phyloP scores from a whole-genome alignment of 2,888 invertebrate genomes.

The Troides oblongomaculatus region DNA sequence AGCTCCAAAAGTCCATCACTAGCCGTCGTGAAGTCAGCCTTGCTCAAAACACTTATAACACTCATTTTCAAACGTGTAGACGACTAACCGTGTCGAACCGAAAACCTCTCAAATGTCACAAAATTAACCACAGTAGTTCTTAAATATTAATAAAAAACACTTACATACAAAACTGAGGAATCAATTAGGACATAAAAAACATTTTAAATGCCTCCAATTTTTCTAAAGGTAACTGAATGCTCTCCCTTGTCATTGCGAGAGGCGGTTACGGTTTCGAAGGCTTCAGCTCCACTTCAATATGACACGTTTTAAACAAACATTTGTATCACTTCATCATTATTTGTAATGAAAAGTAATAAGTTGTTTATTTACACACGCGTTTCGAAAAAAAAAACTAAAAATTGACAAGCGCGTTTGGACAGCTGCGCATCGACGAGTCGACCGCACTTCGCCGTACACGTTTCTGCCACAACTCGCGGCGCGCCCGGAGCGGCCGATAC shows the following conservation, averaged over 20 bases:
- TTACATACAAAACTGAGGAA: conserved; percentile 68
- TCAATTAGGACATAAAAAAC: conserved; percentile 77
- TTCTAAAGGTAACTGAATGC: conserved; percentile 76
- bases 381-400: conserved; percentile 72
- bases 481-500: conserved; percentile 49
- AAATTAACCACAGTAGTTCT: conserved; percentile 75
- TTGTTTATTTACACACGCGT: conserved; percentile 78
- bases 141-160: conserved; percentile 72
- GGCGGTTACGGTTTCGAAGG: conserved; percentile 69
- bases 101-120: conserved; percentile 66
- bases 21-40: conserved; percentile 79
- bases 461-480: conserved; percentile 65
- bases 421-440: conserved; percentile 79
- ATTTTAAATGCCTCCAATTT: conserved; percentile 77
- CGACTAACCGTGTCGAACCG: conserved; percentile 68
- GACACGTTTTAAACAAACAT: conserved; percentile 73
- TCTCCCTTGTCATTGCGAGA: conserved; percentile 80
- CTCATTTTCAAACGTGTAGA: conserved; percentile 77
- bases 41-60: conserved; percentile 77
- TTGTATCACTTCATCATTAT: conserved; percentile 72
- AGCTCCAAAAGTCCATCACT: conserved; percentile 87
- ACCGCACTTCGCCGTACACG: conserved; percentile 80
- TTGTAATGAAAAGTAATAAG: conserved; percentile 70
- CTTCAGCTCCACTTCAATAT: conserved; percentile 67
- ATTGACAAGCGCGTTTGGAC: conserved; percentile 73